These are phyloP conservation scores for Cryptocephalus primarius DNA, from an alignment of 2,888 invertebrate species.

Conservation along the genomic window DNA sequence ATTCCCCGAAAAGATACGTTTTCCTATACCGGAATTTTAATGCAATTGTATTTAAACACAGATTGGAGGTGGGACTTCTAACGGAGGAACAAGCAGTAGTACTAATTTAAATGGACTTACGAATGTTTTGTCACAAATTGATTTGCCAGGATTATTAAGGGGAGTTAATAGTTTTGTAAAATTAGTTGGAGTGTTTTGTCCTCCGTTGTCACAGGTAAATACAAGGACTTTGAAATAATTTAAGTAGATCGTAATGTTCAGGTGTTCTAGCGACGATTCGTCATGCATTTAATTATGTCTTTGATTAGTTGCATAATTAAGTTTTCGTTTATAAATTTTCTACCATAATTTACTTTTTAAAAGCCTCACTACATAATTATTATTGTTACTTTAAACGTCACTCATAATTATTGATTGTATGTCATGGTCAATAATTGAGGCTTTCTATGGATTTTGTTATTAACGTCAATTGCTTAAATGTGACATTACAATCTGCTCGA, in stretches of 20 bases:
- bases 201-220: constrained; percentile 35
- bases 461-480: too few relatives aligned
- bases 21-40: too few relatives aligned
- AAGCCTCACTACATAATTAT: too few relatives aligned
- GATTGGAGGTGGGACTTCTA: constrained; percentile 11
- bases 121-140: constrained; percentile 27
- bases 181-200: constrained; percentile 32
- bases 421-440: too few relatives aligned
- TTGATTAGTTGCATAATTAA: too few relatives aligned
- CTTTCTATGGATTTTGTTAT: too few relatives aligned
- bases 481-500: too few relatives aligned
- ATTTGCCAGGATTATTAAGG: constrained; percentile 27
- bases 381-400: too few relatives aligned
- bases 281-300: background rate
- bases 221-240: constrained; percentile 3
- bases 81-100: constrained; percentile 10
- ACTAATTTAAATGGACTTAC: constrained; percentile 18
- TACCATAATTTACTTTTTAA: too few relatives aligned
- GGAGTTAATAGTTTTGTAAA: constrained; percentile 33
- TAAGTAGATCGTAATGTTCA: background rate
- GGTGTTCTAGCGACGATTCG: background rate
- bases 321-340: too few relatives aligned
- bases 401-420: too few relatives aligned
- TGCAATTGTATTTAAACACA: constrained; percentile 1
- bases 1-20: too few relatives aligned